These are phyloP conservation scores for Ectemnius cavifrons DNA, from an alignment of 2,888 invertebrate genomes.

Conservation along the genomic window DNA sequence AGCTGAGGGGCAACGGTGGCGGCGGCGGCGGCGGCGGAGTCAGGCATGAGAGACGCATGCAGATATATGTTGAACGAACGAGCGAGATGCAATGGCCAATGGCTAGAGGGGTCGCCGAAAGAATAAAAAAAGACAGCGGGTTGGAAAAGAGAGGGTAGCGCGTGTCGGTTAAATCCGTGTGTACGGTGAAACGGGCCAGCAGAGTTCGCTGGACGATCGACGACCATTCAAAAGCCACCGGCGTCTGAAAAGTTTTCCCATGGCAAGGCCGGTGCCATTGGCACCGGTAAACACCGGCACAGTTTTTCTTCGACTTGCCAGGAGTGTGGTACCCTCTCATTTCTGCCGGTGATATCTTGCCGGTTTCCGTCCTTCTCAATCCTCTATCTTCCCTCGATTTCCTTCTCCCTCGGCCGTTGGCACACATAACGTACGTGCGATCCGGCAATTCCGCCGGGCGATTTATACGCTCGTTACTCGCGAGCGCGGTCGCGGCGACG, in stretches of 20 bases:
- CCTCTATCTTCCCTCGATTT: slow-evolving; percentile 20
- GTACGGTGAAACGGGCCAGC: slow-evolving; percentile 54
- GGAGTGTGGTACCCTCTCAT: slow-evolving; percentile 14
- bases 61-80: no score
- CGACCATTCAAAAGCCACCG: slow-evolving; percentile 64
- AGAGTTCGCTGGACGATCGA: slow-evolving; percentile 62
- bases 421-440: slow-evolving; percentile 59
- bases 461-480: slow-evolving; percentile 64
- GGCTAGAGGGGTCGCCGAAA: not conserved
- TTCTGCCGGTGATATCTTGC: not conserved
- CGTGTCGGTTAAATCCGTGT: slow-evolving; percentile 53
- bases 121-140: slow-evolving; percentile 3
- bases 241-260: slow-evolving; percentile 64
- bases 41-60: not conserved
- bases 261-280: slow-evolving; percentile 27
- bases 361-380: slow-evolving; percentile 5
- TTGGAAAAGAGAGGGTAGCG: slow-evolving; percentile 7
- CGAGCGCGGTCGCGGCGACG: slow-evolving; percentile 23
- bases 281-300: slow-evolving; percentile 58
- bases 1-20: not conserved
- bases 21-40: not conserved
- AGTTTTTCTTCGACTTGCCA: slow-evolving; percentile 62
- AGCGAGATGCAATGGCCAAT: not conserved
- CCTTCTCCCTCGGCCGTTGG: slow-evolving; percentile 28
- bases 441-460: slow-evolving; percentile 56